Base-by-base conservation (phyloP, 2,888 invertebrate genomes). In the Calliscelio sp. region DNA sequence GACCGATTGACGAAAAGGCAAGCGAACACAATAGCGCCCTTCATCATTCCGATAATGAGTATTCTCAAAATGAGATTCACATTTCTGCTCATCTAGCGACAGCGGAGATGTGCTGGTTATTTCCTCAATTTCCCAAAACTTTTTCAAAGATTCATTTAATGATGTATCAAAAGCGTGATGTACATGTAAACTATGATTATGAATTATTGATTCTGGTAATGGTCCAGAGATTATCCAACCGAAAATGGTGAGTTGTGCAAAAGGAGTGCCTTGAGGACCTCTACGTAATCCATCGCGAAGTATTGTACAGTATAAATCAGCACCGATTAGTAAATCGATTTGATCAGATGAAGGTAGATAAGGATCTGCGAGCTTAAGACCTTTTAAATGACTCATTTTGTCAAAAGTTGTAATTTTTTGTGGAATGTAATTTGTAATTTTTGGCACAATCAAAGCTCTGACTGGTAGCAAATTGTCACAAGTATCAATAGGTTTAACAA, bases 291-390 rank as follows among this genome's bases (percentile, higher is more conserved):
- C 49, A n/a, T 68, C 41, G n/a, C 24, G 25, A 1, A 68, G 44
- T 6, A 59, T 38, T 20, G 24, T 28, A 18, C 65, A 38, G 16
- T 68, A 77, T 3, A 57, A 20, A 20, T 49, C 49, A 1, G 66
- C 80, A 14, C 65, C 80, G 3, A 80, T 66, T 2, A 81, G 32
- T 28, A 81, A n/a, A 10, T 81, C 81, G 11, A 81, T 68, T 2
- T 24, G 4, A 25, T 44, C 38, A 8, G 20, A 16, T 0, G 28
- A 35, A 8, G 18, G 6, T 32, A n/a, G 28, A 18, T 24, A 16
- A 0, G 74, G 81, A 55, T 68, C 81, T 5, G 55, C 75, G 14
- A 81, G 61, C 11, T 51, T 28, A 11, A 74, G 41, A 57, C 16
- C 57, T 5, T 6, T 14, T n/a, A 66, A 35, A 35, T 77, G 66